Evolutionary conservation across 2,113 vertebrate species (phyloP).

Genomic region (Sceloporus tristichus): DNA sequence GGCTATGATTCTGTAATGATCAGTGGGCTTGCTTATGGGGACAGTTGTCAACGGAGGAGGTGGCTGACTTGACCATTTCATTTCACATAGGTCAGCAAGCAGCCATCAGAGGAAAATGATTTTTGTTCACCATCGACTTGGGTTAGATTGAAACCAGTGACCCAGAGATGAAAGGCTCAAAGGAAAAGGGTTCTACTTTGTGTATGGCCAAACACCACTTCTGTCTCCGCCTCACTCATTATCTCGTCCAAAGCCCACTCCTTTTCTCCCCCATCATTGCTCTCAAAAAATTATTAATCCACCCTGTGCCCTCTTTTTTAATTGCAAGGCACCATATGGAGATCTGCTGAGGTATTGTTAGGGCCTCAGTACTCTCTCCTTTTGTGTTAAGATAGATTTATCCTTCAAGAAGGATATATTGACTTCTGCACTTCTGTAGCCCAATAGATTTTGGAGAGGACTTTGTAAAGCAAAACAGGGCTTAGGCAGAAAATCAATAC

Average conservation of each 20-base stretch:
- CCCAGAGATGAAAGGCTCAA: conserved; percentile 75
- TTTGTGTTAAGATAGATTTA: conserved; percentile 73
- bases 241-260: conserved; percentile 64
- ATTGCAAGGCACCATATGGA: conserved; percentile 75
- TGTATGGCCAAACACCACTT: conserved; percentile 72
- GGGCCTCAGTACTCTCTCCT: conserved; percentile 65
- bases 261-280: conserved; percentile 53
- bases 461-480: conserved; percentile 60
- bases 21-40: conserved; percentile 60
- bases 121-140: conserved; percentile 74
- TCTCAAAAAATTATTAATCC: conserved; percentile 73
- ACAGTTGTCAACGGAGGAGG: conserved; percentile 73
- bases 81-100: conserved; percentile 77
- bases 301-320: conserved; percentile 66
- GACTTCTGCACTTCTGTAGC: conserved; percentile 70
- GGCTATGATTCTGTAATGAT: conserved; percentile 21
- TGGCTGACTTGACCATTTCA: conserved; percentile 73
- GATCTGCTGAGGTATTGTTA: conserved; percentile 74
- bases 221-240: conserved; percentile 72
- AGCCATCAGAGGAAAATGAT: conserved; percentile 77
- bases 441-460: conserved; percentile 57
- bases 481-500: conserved; percentile 52
- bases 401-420: conserved; percentile 68
- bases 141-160: conserved; percentile 73
- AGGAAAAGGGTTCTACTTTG: conserved; percentile 72